Conservation (phyloP, 2,888 invertebrate species). For the Tanypteryx hageni region DNA sequence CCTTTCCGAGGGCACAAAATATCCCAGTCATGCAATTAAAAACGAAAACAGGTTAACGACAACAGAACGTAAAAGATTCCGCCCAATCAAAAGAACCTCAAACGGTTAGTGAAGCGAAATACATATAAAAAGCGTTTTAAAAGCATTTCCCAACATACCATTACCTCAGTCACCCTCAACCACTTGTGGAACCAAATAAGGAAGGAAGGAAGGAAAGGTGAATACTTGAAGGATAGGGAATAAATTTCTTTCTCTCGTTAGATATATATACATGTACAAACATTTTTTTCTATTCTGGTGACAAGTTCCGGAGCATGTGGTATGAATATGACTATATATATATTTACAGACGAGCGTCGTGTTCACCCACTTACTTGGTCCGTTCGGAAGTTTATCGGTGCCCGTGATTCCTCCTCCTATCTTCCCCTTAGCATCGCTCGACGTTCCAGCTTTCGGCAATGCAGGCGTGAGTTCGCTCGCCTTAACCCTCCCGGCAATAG, state of each 20-base stretch:
- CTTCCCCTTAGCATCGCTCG: conserved; percentile 43
- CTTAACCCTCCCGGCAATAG: conserved; percentile 73
- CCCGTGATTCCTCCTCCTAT: neutral
- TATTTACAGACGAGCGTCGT: conserved; percentile 15
- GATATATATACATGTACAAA: neutral
- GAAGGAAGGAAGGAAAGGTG: neutral
- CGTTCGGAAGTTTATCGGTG: conserved; percentile 38
- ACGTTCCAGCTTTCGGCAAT: conserved; percentile 27
- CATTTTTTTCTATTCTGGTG: neutral
- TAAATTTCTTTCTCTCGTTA: neutral
- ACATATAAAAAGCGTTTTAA: neutral
- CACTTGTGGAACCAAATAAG: neutral
- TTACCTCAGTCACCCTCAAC: conserved; percentile 21
- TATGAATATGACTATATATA: neutral
- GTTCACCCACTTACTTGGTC: conserved; percentile 56
- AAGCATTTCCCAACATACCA: neutral
- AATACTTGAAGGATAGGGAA: neutral
- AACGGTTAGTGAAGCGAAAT: conserved; percentile 14
- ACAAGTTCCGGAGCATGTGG: neutral
- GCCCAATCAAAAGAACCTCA: neutral
- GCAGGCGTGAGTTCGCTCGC: conserved; percentile 72
- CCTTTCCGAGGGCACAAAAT: neutral
- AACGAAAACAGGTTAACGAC: neutral
- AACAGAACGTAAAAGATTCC: neutral
- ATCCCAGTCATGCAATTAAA: neutral